These are phyloP conservation scores for Garra rufa DNA, from an alignment of 2,113 vertebrate genomes.

Conservation along the genomic window DNA sequence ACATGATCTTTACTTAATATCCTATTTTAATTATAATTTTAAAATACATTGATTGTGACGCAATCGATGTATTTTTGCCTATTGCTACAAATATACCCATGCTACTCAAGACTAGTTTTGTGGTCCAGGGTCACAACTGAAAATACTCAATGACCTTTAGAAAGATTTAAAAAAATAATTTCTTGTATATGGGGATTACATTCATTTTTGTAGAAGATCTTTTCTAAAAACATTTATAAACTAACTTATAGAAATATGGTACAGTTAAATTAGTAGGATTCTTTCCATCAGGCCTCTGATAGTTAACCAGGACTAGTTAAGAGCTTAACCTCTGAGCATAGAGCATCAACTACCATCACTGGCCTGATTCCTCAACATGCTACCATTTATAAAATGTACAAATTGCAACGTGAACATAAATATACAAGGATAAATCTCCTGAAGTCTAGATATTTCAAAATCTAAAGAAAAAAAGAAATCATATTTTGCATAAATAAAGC, in stretches of 20 bases:
- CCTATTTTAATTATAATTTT: no score
- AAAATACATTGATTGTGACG: no score
- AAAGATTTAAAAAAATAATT: background rate
- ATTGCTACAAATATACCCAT: no score
- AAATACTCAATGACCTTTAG: conserved; percentile 34
- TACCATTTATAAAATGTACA: background rate
- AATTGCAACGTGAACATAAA: background rate
- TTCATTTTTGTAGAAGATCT: background rate
- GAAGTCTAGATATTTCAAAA: background rate
- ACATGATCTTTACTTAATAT: no score
- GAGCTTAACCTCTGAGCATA: background rate
- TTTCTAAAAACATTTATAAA: background rate
- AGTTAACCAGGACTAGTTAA: conserved; percentile 33
- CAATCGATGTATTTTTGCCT: no score
- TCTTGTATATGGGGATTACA: conserved; percentile 14
- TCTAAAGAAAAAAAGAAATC: background rate
- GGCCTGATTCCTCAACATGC: background rate
- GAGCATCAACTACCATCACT: conserved; percentile 27
- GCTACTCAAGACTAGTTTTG: no score
- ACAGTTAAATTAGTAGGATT: background rate
- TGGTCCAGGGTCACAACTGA: no score
- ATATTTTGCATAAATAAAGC: background rate
- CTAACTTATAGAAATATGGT: background rate
- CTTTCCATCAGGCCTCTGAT: conserved; percentile 32
- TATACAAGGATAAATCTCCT: conserved; percentile 14